Percentiles rank a stretch among this genome's conserved stretches.
phyloP scores from a whole-genome alignment of 2,113 vertebrate species.

The Hyla sarda region DNA sequence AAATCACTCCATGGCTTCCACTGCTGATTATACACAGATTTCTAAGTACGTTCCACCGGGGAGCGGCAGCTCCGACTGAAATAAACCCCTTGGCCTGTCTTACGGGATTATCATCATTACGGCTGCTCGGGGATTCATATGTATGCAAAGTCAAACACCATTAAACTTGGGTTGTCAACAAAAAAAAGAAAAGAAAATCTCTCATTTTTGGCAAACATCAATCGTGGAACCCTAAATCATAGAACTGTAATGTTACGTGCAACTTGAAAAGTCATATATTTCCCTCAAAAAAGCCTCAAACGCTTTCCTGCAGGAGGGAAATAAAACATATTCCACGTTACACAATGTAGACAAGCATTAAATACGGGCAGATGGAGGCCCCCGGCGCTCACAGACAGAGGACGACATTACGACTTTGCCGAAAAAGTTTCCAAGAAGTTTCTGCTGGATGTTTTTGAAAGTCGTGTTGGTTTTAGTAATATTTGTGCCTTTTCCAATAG shows the following conservation, averaged over 20 bases:
- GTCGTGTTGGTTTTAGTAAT: too few relatives aligned
- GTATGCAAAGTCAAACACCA: slow-evolving; percentile 38
- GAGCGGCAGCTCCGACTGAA: not conserved
- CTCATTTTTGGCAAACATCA: not conserved
- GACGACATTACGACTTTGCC: not conserved
- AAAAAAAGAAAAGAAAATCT: not conserved
- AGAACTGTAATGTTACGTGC: not conserved
- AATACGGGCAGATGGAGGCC: slow-evolving; percentile 12
- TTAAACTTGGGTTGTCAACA: slow-evolving; percentile 15
- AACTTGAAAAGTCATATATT: not conserved
- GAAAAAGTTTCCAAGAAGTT: not conserved
- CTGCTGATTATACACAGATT: not conserved
- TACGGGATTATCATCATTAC: slow-evolving; percentile 16
- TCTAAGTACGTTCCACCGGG: not conserved
- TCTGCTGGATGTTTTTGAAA: not conserved
- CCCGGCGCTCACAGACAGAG: not conserved
- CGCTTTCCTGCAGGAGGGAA: not conserved
- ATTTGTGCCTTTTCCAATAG: too few relatives aligned
- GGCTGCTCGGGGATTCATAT: slow-evolving; percentile 32
- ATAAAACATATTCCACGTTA: slow-evolving; percentile 29
- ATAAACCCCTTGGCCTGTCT: slow-evolving; percentile 21
- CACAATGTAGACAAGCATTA: slow-evolving; percentile 8
- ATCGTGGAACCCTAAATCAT: not conserved
- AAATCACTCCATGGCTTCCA: not conserved
- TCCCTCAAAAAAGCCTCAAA: slow-evolving; percentile 10